Conservation (phyloP, 2,797 vertebrate genomes). For the Lepidocolaptes lacrymiger region DNA sequence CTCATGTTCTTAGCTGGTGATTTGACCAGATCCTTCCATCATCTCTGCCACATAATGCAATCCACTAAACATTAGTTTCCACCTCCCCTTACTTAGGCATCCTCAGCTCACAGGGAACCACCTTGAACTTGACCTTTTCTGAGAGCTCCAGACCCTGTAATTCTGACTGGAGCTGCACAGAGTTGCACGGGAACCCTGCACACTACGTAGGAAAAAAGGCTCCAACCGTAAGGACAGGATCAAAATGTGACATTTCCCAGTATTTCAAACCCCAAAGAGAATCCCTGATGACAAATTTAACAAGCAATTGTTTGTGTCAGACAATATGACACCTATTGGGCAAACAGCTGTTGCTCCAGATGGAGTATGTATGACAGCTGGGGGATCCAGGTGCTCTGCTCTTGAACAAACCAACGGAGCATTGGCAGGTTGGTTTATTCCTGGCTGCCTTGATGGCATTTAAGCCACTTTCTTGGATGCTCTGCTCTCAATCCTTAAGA, state of each 20-base stretch:
- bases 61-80: background rate
- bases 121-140: background rate
- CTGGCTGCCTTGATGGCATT: background rate
- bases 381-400: background rate
- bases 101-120: background rate
- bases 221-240: background rate
- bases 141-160: background rate
- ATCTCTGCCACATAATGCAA: background rate
- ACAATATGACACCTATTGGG: constrained; percentile 3
- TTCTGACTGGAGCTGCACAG: background rate
- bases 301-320: constrained; percentile 37
- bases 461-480: background rate
- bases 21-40: background rate
- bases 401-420: background rate
- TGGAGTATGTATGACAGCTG: background rate
- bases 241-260: constrained; percentile 3
- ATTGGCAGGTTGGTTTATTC: background rate
- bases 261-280: background rate
- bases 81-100: background rate
- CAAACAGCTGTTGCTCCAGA: constrained; percentile 41
- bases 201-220: background rate
- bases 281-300: constrained; percentile 16
- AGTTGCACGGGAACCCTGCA: background rate
- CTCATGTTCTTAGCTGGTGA: background rate
- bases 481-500: background rate